Percentiles rank a stretch among this genome's conserved stretches.
phyloP scores from a whole-genome alignment of 2,888 invertebrate genomes.

The Cheilosia pagana region DNA sequence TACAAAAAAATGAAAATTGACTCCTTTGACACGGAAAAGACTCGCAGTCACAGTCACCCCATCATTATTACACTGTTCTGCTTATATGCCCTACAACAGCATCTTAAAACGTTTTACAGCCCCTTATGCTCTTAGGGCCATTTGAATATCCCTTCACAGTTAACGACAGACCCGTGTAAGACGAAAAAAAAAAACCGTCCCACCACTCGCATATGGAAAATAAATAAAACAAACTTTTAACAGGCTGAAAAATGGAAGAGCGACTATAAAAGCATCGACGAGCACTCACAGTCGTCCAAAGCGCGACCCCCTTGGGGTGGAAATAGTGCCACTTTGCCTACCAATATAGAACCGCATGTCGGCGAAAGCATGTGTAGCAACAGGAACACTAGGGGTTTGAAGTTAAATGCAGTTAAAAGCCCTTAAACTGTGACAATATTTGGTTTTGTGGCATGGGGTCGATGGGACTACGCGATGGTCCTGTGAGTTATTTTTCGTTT shows the following conservation, averaged over 20 bases:
- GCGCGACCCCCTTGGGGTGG: slow-evolving; percentile 8
- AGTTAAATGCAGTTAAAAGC: slow-evolving; percentile 73
- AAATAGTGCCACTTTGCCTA: slow-evolving; percentile 45
- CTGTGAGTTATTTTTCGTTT: slow-evolving; percentile 10
- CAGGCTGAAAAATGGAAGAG: slow-evolving; percentile 40
- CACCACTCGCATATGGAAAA: slow-evolving; percentile 47
- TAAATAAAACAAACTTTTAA: slow-evolving; percentile 44
- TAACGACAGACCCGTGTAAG: slow-evolving; percentile 16
- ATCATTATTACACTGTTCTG: slow-evolving; percentile 13
- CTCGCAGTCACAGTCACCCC: background rate
- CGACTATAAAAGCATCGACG: slow-evolving; percentile 51
- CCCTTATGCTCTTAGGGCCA: slow-evolving; percentile 23
- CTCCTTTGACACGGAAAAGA: background rate
- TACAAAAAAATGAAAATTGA: too few relatives aligned
- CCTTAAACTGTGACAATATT: slow-evolving; percentile 69
- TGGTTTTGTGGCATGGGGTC: slow-evolving; percentile 62
- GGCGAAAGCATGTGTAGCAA: slow-evolving; percentile 12
- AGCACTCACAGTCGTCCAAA: slow-evolving; percentile 24
- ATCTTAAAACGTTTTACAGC: slow-evolving; percentile 32
- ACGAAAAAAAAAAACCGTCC: slow-evolving; percentile 10
- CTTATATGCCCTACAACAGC: background rate
- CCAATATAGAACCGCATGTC: slow-evolving; percentile 26
- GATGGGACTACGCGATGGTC: slow-evolving; percentile 27
- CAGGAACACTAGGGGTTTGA: slow-evolving; percentile 43
- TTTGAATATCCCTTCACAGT: slow-evolving; percentile 37